These are phyloP conservation scores for Porites cylindrica DNA, from an alignment of 92 coral and sea anemone genomes.

Conservation along the genomic window DNA sequence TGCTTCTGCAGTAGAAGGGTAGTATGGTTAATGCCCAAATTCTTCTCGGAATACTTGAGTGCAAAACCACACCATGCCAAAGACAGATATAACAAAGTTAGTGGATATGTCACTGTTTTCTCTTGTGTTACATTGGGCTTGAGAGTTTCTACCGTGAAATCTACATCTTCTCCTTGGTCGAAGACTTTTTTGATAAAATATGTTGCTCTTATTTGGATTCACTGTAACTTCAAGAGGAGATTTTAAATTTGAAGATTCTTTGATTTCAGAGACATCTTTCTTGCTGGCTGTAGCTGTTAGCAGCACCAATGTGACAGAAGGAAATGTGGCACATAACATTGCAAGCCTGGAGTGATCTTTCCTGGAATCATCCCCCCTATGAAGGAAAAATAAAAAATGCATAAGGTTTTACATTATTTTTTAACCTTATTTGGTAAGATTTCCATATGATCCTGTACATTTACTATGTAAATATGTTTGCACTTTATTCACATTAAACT, in stretches of 20 bases:
- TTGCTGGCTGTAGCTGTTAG: constrained; percentile 70
- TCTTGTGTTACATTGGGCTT: constrained; percentile 48
- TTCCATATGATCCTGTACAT: neutral
- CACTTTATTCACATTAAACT: neutral
- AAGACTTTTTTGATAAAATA: constrained; percentile 44
- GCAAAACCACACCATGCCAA: constrained; percentile 6
- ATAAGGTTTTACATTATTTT: neutral
- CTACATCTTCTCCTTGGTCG: constrained; percentile 47
- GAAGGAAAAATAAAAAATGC: neutral
- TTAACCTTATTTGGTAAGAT: neutral
- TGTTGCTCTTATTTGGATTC: constrained; percentile 52
- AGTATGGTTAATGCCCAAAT: constrained; percentile 40
- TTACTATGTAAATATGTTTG: neutral
- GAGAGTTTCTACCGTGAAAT: constrained; percentile 40
- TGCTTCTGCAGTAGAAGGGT: constrained; percentile 22
- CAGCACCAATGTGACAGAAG: constrained; percentile 55
- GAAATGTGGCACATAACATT: constrained; percentile 60
- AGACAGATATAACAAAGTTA: constrained; percentile 30
- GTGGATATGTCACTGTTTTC: constrained; percentile 26
- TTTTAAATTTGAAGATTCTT: constrained; percentile 26
- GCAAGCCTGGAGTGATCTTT: constrained; percentile 53
- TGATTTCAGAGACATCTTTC: constrained; percentile 30
- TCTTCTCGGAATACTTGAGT: constrained; percentile 37
- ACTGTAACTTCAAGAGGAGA: constrained; percentile 33
- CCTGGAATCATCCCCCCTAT: constrained; percentile 62